Evolutionary conservation across 2,888 invertebrate species (phyloP).

Genomic region (Callosobruchus maculatus): DNA sequence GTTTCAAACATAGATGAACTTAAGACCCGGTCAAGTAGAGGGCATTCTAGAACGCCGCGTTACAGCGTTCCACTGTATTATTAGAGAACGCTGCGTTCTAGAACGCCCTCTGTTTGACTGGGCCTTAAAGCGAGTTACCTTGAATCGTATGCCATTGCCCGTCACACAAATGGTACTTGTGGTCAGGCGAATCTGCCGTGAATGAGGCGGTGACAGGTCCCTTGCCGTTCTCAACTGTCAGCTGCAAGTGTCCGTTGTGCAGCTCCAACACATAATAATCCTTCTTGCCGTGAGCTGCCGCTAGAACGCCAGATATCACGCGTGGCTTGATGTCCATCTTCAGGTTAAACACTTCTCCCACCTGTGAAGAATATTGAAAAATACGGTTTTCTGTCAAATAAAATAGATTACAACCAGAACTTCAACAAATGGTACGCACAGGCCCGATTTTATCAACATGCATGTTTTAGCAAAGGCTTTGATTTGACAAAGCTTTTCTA

Average conservation of each 20-base stretch:
- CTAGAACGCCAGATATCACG: slow-evolving; percentile 75
- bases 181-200: slow-evolving; percentile 41
- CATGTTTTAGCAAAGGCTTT: no score
- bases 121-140: slow-evolving; percentile 49
- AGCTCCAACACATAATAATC: slow-evolving; percentile 87
- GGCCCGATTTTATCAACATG: no score
- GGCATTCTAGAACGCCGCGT: no score
- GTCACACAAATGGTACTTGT: slow-evolving; percentile 73
- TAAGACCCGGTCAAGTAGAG: no score
- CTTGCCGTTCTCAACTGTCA: slow-evolving; percentile 79
- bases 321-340: slow-evolving; percentile 85
- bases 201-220: slow-evolving; percentile 76
- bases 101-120: no score
- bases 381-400: no score
- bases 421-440: no score
- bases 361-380: background rate
- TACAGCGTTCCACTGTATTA: no score
- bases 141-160: slow-evolving; percentile 91
- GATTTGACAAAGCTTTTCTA: no score
- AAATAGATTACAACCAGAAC: no score
- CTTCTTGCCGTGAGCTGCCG: slow-evolving; percentile 78
- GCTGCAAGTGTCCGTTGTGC: slow-evolving; percentile 77
- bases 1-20: no score
- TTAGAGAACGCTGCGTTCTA: no score
- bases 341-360: slow-evolving; percentile 71